phyloP scores from a whole-genome alignment of 2,113 vertebrate genomes.

The Melanotaenia duboulayi region DNA sequence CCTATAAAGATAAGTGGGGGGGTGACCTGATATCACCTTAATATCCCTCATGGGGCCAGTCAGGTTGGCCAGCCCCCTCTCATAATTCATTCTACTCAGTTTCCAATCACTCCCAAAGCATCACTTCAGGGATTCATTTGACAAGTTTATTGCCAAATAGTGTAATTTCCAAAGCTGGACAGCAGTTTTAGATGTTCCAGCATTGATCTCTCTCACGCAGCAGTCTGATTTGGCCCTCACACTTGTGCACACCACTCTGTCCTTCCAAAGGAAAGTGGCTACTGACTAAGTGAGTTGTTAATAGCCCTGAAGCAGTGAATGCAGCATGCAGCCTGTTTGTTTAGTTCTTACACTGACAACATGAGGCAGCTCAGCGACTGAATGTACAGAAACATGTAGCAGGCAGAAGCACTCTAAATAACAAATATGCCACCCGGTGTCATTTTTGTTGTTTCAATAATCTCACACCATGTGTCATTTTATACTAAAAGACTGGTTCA shows the following conservation, averaged over 20 bases:
- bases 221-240: slow-evolving; percentile 35
- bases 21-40: slow-evolving; percentile 26
- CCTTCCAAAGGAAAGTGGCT: slow-evolving; percentile 19
- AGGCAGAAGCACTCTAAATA: neutral
- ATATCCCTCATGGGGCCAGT: slow-evolving; percentile 34
- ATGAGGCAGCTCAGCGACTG: neutral
- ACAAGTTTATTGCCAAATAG: slow-evolving; percentile 54
- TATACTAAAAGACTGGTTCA: neutral
- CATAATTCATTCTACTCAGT: slow-evolving; percentile 46
- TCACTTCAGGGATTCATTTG: slow-evolving; percentile 48
- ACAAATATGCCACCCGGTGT: neutral
- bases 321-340: slow-evolving; percentile 17
- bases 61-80: slow-evolving; percentile 11
- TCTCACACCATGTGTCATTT: neutral
- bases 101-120: slow-evolving; percentile 44
- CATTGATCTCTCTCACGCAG: slow-evolving; percentile 31
- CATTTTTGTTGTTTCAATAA: neutral
- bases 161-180: slow-evolving; percentile 44
- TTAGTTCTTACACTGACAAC: slow-evolving; percentile 10
- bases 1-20: slow-evolving; percentile 40
- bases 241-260: slow-evolving; percentile 9
- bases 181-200: slow-evolving; percentile 30
- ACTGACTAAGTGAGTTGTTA: slow-evolving; percentile 35
- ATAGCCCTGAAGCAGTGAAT: slow-evolving; percentile 15
- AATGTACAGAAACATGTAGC: neutral